Conservation (phyloP, 2,888 invertebrate genomes). For the Drosophila sordidapex region DNA sequence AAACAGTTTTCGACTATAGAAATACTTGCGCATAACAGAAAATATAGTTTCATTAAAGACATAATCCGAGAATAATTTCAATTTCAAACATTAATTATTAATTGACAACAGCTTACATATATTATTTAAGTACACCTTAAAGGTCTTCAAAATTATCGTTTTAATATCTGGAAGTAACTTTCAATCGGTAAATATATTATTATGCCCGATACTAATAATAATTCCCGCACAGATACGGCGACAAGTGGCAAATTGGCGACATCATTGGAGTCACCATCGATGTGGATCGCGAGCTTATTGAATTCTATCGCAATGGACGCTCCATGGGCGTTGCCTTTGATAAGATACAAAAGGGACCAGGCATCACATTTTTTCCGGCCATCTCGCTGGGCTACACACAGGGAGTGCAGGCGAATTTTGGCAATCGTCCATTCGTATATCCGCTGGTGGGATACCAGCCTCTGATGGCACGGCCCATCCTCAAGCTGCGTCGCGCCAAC, state of each 20-base stretch:
- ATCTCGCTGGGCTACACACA: constrained; percentile 92
- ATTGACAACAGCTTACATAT: neutral
- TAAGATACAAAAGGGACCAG: constrained; percentile 89
- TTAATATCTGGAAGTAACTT: neutral
- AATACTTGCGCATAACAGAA: neutral
- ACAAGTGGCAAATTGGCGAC: constrained; percentile 93
- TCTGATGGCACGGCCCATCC: constrained; percentile 86
- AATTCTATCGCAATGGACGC: constrained; percentile 90
- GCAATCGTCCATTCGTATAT: constrained; percentile 88
- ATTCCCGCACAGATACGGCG: constrained; percentile 87
- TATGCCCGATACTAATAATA: neutral
- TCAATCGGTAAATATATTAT: neutral
- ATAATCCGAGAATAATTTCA: neutral
- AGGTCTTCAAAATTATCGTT: neutral
- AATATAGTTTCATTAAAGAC: neutral
- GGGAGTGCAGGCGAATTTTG: constrained; percentile 92
- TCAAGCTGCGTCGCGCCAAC: constrained; percentile 77
- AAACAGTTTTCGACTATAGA: neutral
- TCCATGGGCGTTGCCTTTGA: constrained; percentile 90
- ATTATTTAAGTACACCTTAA: neutral
- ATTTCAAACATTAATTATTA: neutral
- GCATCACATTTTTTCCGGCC: constrained; percentile 92
- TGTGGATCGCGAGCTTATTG: constrained; percentile 89
- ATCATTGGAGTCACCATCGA: constrained; percentile 91
- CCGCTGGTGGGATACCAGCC: constrained; percentile 89